phyloP scores from a whole-genome alignment of 1,140 invertebrate species.

The Conus betulinus region DNA sequence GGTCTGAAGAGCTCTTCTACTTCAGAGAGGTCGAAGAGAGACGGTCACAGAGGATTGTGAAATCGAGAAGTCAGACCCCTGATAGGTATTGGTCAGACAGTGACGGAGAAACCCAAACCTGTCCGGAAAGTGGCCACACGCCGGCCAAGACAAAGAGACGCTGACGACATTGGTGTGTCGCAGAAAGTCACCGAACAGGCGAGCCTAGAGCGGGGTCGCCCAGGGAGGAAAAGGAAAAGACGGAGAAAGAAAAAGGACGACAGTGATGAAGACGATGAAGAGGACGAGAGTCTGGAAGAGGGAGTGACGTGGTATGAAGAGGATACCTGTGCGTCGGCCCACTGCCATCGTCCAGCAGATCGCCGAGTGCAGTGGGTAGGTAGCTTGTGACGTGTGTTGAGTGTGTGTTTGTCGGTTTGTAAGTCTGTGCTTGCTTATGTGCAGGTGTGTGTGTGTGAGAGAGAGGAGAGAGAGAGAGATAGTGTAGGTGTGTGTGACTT shows the following conservation, averaged over 20 bases:
- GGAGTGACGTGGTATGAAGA: constrained; percentile 64
- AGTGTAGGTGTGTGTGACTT: too few species aligned
- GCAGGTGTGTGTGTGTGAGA: neutral
- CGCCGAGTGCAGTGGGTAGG: constrained; percentile 63
- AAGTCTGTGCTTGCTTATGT: neutral
- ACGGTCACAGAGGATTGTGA: neutral
- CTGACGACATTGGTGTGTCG: too few species aligned
- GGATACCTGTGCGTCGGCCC: constrained; percentile 58
- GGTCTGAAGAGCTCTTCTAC: neutral
- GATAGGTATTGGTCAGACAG: neutral
- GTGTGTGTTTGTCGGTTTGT: neutral
- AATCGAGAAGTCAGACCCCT: neutral
- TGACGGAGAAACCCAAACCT: neutral
- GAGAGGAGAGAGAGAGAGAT: too few species aligned
- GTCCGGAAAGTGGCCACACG: neutral
- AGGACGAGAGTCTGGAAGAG: constrained; percentile 47
- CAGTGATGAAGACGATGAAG: too few species aligned
- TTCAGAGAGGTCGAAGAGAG: neutral
- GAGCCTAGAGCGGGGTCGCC: too few species aligned
- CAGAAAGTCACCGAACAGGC: too few species aligned
- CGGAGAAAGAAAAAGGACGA: too few species aligned
- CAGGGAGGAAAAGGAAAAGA: too few species aligned
- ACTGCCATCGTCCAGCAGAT: constrained; percentile 58
- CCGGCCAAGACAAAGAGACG: neutral
- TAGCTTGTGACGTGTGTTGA: neutral